These are phyloP conservation scores for Garra rufa DNA, from an alignment of 2,113 vertebrate genomes.

Conservation along the genomic window DNA sequence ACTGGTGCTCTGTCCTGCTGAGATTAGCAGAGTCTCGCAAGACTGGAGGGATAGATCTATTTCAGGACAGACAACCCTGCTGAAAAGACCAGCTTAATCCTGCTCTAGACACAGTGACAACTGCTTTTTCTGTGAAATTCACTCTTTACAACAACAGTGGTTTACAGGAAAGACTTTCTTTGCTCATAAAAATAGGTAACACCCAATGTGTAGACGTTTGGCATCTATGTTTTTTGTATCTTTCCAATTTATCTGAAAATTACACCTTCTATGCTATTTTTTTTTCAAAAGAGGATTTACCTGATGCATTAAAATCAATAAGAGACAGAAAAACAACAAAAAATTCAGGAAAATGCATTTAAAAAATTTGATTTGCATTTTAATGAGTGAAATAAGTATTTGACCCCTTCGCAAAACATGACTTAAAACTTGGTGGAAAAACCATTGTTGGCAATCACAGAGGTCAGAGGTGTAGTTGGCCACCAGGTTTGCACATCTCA, in stretches of 20 bases:
- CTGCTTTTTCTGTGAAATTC: neutral
- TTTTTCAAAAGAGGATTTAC: neutral
- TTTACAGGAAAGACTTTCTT: neutral
- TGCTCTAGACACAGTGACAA: neutral
- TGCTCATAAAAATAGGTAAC: neutral
- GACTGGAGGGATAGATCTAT: neutral
- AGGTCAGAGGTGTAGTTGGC: too few relatives aligned
- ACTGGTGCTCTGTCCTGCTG: neutral
- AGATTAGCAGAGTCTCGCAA: neutral
- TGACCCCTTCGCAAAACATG: too few relatives aligned
- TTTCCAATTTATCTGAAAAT: neutral
- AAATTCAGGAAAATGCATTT: too few relatives aligned
- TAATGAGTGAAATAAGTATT: too few relatives aligned
- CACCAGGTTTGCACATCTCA: too few relatives aligned
- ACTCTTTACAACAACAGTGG: neutral
- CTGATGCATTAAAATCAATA: neutral
- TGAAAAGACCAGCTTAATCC: constrained; percentile 16
- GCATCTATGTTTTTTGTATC: neutral
- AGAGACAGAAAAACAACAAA: too few relatives aligned
- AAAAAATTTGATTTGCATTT: too few relatives aligned
- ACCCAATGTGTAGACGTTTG: neutral
- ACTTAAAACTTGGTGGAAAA: too few relatives aligned
- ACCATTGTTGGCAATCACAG: too few relatives aligned
- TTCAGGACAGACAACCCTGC: constrained; percentile 7
- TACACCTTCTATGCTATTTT: neutral